Evolutionary conservation across 2,113 vertebrate species (phyloP), one percentile per base, ranked within the genome.

Genomic region (Syngnathus scovelli): DNA sequence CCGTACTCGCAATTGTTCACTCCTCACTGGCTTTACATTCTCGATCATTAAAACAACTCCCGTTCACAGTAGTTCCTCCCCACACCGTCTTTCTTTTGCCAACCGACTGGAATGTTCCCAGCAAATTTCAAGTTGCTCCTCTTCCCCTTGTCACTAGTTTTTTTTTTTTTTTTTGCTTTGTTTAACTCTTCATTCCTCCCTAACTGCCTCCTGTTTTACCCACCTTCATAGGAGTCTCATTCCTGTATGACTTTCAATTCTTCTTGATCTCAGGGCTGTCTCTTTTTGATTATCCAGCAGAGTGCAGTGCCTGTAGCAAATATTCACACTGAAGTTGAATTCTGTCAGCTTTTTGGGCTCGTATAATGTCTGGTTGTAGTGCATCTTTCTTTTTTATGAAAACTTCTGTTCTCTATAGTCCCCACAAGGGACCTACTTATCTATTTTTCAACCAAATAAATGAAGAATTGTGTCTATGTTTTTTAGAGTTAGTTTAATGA

Each of bases 241-340:
- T 76, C 56, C 65, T 64, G 78, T 72, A 71, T 21, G 64, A 59
- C 52, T 83, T 84, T 84, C 80, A 76, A 87, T 86, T 86, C 76
- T 72, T 84, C 83, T 89, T 87, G 78, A 88, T 87, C 77, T 87
- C 46, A 1, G 36, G 13, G 51, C 69, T 68, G 75, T 71, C 81
- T 85, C 38, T 70, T 49, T 81, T n/a, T 81, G 55, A 81, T 76
- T 71, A 65, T 63, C 67, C 37, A 55, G 74, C 67, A 70, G 69
- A 66, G 66, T 71, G 62, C 8, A 72, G 73, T 59, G 72, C 68
- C 83, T 81, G 69, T 69, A 78, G 84, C 79, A 83, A 64, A 76
- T 19, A 76, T 78, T 86, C 65, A 68, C 74, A 74, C 52, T 51
- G 19, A 78, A 71, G 64, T 54, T 23, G 61, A 64, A 66, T 67